These are phyloP conservation scores for Idaea biselata DNA, from an alignment of 2,888 invertebrate species.

Conservation along the genomic window DNA sequence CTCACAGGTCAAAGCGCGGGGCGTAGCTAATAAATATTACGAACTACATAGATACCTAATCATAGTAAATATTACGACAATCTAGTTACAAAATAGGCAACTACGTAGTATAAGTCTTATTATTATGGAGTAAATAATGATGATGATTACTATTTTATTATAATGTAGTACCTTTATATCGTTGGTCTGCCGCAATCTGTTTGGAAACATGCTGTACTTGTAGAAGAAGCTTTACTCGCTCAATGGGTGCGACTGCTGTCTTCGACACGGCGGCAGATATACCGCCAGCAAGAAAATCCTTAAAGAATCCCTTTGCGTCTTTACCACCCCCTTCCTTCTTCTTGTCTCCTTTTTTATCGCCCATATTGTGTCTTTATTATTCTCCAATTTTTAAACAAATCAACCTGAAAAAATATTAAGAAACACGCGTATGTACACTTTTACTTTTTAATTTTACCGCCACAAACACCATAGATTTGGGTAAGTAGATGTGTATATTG, in stretches of 20 bases:
- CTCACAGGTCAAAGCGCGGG: no score
- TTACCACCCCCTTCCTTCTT: slow-evolving; percentile 19
- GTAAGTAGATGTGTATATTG: no score
- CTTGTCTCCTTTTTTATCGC: slow-evolving; percentile 25
- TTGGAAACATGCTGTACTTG: slow-evolving; percentile 97
- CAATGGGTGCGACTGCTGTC: slow-evolving; percentile 96
- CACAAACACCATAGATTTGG: no score
- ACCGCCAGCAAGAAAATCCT: slow-evolving; percentile 96
- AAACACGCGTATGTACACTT: background rate
- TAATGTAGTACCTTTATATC: slow-evolving; percentile 87
- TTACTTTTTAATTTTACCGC: background rate
- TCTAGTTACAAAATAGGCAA: no score
- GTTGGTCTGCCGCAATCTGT: slow-evolving; percentile 90
- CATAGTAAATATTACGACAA: no score
- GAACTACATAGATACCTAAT: no score
- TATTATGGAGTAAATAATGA: no score
- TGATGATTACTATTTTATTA: background rate
- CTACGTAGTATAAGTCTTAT: no score
- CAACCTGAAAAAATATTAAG: background rate
- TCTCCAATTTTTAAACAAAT: background rate
- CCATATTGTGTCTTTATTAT: background rate
- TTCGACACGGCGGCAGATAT: slow-evolving; percentile 96
- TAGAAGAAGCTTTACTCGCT: slow-evolving; percentile 95
- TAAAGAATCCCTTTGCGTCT: slow-evolving; percentile 86
- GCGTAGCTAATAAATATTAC: no score